Evolutionary conservation across 2,888 invertebrate genomes (phyloP).

Genomic region (Ceraclea dissimilis): DNA sequence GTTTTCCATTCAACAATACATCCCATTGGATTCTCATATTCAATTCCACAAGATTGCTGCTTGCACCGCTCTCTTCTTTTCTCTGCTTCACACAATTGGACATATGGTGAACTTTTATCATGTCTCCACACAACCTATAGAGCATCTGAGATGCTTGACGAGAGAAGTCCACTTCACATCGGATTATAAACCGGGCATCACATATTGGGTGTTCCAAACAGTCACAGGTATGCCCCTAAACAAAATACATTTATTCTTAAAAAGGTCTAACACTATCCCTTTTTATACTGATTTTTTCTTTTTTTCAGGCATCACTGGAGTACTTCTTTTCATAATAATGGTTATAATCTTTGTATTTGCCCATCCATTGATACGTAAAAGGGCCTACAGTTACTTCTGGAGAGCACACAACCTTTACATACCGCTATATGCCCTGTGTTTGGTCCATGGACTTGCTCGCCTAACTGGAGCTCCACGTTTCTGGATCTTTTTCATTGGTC

Average conservation of each 20-base stretch:
- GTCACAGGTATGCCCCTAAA: slow-evolving; percentile 62
- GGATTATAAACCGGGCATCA: slow-evolving; percentile 88
- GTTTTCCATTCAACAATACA: slow-evolving; percentile 88
- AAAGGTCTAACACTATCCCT: no score
- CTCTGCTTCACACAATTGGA: slow-evolving; percentile 84
- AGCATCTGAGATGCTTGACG: slow-evolving; percentile 85
- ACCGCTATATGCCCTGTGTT: slow-evolving; percentile 72
- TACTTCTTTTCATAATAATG: slow-evolving; percentile 82
- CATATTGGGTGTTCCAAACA: slow-evolving; percentile 93
- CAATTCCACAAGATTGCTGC: slow-evolving; percentile 97
- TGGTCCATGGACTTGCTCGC: slow-evolving; percentile 86
- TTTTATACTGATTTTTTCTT: no score
- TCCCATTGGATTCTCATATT: slow-evolving; percentile 89
- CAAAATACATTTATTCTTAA: background rate
- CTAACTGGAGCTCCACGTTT: slow-evolving; percentile 87
- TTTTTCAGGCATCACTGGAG: slow-evolving; percentile 71
- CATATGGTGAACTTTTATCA: slow-evolving; percentile 98
- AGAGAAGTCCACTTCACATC: slow-evolving; percentile 91
- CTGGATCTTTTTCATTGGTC: slow-evolving; percentile 90
- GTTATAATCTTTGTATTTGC: slow-evolving; percentile 96
- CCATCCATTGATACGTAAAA: slow-evolving; percentile 84
- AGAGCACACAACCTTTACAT: slow-evolving; percentile 87
- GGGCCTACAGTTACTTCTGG: slow-evolving; percentile 95
- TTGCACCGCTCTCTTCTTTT: slow-evolving; percentile 89
- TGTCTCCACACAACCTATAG: slow-evolving; percentile 90